These are phyloP conservation scores for Strix occidentalis DNA, from an alignment of 2,797 vertebrate species.

Conservation along the genomic window DNA sequence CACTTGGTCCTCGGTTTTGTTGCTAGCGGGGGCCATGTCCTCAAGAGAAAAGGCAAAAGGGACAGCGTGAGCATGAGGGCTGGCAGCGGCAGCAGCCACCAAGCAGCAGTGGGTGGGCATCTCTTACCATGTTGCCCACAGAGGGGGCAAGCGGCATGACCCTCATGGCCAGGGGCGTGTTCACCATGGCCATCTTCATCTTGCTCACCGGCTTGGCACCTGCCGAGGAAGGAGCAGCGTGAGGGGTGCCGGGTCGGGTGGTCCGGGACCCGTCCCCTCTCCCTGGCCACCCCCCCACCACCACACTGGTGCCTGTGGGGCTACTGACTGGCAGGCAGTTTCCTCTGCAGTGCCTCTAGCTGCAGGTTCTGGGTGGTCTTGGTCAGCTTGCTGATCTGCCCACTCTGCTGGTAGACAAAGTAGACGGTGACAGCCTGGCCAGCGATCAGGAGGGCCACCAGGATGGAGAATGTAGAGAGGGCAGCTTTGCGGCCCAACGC, in stretches of 20 bases:
- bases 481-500: constrained; percentile 73
- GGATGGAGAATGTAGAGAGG: constrained; percentile 81
- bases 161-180: constrained; percentile 69
- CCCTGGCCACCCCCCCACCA: accelerated
- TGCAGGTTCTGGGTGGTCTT: constrained; percentile 77
- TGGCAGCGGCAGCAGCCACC: background rate
- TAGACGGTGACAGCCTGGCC: constrained; percentile 89
- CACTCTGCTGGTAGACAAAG: constrained; percentile 84
- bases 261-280: background rate
- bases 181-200: constrained; percentile 75
- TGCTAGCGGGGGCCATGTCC: constrained; percentile 64
- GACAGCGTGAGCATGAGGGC: accelerated
- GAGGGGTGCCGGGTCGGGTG: background rate
- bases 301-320: background rate
- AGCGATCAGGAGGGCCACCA: constrained; percentile 86
- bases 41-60: background rate
- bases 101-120: accelerated
- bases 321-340: constrained; percentile 74
- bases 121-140: constrained; percentile 8
- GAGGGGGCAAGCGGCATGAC: background rate
- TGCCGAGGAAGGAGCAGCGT: background rate
- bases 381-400: constrained; percentile 82
- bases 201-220: constrained; percentile 49
- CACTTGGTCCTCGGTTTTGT: constrained; percentile 81
- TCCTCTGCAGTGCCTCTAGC: constrained; percentile 73